These are phyloP conservation scores for Heliothis subflexa DNA, from an alignment of 1,140 invertebrate genomes.

Conservation along the genomic window DNA sequence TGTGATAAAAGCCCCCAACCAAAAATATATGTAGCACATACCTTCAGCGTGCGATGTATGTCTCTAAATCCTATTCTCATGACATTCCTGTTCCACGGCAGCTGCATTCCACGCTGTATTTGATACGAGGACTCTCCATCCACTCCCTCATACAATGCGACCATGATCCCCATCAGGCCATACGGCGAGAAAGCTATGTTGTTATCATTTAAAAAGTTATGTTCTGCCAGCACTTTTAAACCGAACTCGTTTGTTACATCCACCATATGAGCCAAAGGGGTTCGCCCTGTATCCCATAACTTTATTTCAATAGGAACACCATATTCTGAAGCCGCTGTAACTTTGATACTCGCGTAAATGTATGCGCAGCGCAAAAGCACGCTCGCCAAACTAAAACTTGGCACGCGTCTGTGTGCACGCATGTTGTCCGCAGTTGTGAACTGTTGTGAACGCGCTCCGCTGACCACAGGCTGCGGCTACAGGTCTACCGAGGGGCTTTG, in stretches of 20 bases:
- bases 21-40: constrained; percentile 77
- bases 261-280: constrained; percentile 90
- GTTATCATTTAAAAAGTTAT: constrained; percentile 89
- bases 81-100: constrained; percentile 90
- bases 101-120: constrained; percentile 88
- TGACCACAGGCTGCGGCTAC: constrained; percentile 56
- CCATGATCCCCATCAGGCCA: constrained; percentile 91
- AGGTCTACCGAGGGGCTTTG: constrained; percentile 53
- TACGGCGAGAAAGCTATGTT: constrained; percentile 95
- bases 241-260: constrained; percentile 92
- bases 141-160: constrained; percentile 92
- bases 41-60: constrained; percentile 91
- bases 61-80: constrained; percentile 92
- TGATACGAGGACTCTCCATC: constrained; percentile 89
- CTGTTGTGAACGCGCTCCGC: constrained; percentile 68
- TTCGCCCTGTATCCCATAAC: constrained; percentile 76
- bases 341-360: constrained; percentile 53
- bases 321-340: constrained; percentile 58
- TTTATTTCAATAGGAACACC: constrained; percentile 79
- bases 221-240: constrained; percentile 89
- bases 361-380: constrained; percentile 53
- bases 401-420: constrained; percentile 66
- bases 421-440: constrained; percentile 71
- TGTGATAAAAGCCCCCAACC: no score
- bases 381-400: constrained; percentile 32